Evolutionary conservation across 2,113 vertebrate genomes (phyloP), one percentile per base, ranked within the genome.

Genomic region (Capreolus pygargus): DNA sequence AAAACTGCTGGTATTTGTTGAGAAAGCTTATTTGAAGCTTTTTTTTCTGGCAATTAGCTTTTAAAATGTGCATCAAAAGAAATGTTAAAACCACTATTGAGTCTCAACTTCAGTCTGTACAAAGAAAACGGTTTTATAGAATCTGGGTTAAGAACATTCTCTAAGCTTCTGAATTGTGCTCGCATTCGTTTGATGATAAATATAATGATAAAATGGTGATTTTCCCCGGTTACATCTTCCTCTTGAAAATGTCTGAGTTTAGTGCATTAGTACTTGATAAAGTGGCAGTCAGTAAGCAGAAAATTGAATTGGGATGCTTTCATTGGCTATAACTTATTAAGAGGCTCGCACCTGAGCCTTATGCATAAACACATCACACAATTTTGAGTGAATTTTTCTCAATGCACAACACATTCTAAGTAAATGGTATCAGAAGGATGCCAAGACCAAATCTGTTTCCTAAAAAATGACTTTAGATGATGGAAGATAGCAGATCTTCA

Each of bases 41-140:
- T 81, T 86, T 76, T 74, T 86, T 92, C 58, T 82, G n/a, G 52
- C 64, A 95, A 87, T 95, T 97, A 86, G 89, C 91, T 95, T 87
- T 67, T 19, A 92, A 92, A 58, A 79, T 23, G 21, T 64, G n/a
- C 83, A 79, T 97, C 94, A 87, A 90, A 96, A 82, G 58, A 87
- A 95, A 60, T 57, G 43, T 45, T 67, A 83, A 93, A 74, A 86
- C 94, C n/a, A 21, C 81, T 43, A 57, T 36, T 23, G 67, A 96
- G 30, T 87, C 33, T 95, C n/a, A 33, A 36, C 43, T 86, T 94
- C 54, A 47, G 19, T 78, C 52, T 86, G 43, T 6, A 74, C 74
- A 79, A 30, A 97, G 89, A 94, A 94, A 96, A 91, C 85, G 33
- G 11, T 33, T 87, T 85, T 45, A 70, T 39, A 78, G 39, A 81